Percentiles rank a stretch among this genome's conserved stretches.
These are phyloP conservation scores for Camponotus floridanus DNA, from an alignment of 1,140 invertebrate genomes.

Conservation along the genomic window DNA sequence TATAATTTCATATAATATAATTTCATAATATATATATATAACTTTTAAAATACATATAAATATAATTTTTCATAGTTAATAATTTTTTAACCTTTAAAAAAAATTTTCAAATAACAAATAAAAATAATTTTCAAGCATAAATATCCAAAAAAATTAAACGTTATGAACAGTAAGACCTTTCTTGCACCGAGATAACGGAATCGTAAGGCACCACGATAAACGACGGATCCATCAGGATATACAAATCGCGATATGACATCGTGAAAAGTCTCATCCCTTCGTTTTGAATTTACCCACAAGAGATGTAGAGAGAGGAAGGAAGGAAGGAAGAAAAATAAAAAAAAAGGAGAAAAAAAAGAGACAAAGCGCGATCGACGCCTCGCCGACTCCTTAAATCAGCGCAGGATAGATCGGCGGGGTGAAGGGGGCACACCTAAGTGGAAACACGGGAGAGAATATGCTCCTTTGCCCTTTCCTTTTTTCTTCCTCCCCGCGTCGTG, in stretches of 20 bases:
- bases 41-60: no score
- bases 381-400: constrained; percentile 77
- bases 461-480: constrained; percentile 32
- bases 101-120: background rate
- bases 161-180: background rate
- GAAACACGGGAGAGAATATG: constrained; percentile 27
- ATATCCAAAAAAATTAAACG: background rate
- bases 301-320: constrained; percentile 25
- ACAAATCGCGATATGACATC: constrained; percentile 24
- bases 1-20: no score
- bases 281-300: constrained; percentile 36
- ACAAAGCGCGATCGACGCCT: constrained; percentile 72
- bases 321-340: background rate
- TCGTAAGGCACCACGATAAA: background rate
- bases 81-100: background rate
- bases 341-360: constrained; percentile 28
- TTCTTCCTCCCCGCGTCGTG: constrained; percentile 52
- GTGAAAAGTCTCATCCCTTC: background rate
- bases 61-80: background rate
- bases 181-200: background rate
- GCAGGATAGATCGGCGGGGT: constrained; percentile 60
- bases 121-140: background rate
- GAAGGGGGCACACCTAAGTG: constrained; percentile 26
- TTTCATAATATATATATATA: no score
- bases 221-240: constrained; percentile 7